phyloP scores from a whole-genome alignment of 2,888 invertebrate species.

The Pyralis farinalis region DNA sequence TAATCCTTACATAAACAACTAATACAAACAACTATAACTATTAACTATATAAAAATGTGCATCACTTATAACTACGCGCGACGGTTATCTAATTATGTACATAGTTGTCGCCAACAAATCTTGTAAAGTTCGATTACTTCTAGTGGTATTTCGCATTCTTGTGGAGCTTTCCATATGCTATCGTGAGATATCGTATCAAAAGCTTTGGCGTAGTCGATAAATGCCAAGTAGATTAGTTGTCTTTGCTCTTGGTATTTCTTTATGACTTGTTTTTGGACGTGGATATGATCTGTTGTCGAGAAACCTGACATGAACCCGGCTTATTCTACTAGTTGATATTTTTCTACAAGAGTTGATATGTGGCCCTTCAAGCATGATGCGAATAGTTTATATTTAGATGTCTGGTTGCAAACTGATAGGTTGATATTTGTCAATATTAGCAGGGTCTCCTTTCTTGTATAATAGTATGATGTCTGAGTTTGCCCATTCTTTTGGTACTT shows the following conservation, averaged over 20 bases:
- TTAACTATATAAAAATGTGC: no score
- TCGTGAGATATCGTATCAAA: slow-evolving; percentile 5
- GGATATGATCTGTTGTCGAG: background rate
- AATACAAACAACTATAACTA: no score
- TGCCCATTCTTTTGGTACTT: slow-evolving; percentile 23
- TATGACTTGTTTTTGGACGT: background rate
- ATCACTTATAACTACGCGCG: no score
- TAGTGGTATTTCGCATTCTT: slow-evolving; percentile 8
- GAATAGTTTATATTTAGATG: slow-evolving; percentile 23
- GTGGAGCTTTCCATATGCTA: slow-evolving; percentile 11
- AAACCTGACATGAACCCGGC: background rate
- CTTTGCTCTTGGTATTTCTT: background rate
- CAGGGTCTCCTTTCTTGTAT: slow-evolving; percentile 25
- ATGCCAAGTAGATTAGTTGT: background rate
- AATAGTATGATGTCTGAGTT: slow-evolving; percentile 23
- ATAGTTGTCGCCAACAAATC: slow-evolving; percentile 1
- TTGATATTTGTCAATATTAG: slow-evolving; percentile 22
- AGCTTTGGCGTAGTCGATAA: background rate
- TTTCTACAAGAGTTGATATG: slow-evolving; percentile 19
- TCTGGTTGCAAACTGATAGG: slow-evolving; percentile 25
- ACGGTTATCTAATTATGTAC: no score
- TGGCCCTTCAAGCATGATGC: slow-evolving; percentile 18
- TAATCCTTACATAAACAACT: no score
- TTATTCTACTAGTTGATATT: slow-evolving; percentile 18
- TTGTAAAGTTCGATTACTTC: slow-evolving; percentile 10